Evolutionary conservation across 64 coral and sea anemone genomes (phyloP), one percentile per base, ranked within the genome.

Genomic region (Actinia equina): DNA sequence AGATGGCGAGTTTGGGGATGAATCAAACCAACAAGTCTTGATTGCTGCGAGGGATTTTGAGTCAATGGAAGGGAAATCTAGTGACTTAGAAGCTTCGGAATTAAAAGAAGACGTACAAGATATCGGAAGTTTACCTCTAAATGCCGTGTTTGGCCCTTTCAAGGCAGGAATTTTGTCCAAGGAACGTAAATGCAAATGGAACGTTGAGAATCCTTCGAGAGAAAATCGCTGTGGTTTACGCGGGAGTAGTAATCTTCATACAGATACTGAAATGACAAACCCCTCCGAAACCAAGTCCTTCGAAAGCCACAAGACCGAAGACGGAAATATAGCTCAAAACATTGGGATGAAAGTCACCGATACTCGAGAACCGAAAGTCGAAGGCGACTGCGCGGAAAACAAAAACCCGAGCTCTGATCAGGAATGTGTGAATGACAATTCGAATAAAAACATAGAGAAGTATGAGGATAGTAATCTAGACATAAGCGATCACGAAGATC

Each of bases 61-160:
- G 9, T 46, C 27, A 79, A 81, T 52, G 42, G 78, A 81, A 0
- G 43, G 7, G 7, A 49, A 81, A 81, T 18, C 10, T 52, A 17
- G 78, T 49, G 78, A 22, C 9, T 81, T 22, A 81, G 2, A 74
- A 74, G 69, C 69, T 41, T 74, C 69, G 26, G 19, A 81, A 17
- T 49, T 37, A 46, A 52, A 51, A 81, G 78, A 52, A 18, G 49
- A 20, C 20, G 41, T 81, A 44, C 16, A 81, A 51, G 78, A 4
- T 51, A 81, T 49, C 49, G 78, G 78, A 52, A 49, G 27, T 81
- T 3, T 52, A 20, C 78, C 78, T 49, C 78, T 81, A 52, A 81
- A 52, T 81, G 17, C 78, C 4, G 78, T 81, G 78, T 52, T 22
- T 52, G 78, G 78, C 78, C 78, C 78, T 81, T 81, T 81, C 78